Percentiles rank a stretch among this genome's conserved stretches.
Evolutionary conservation across 1,140 invertebrate species (phyloP).

Genomic region (Listronotus bonariensis): DNA sequence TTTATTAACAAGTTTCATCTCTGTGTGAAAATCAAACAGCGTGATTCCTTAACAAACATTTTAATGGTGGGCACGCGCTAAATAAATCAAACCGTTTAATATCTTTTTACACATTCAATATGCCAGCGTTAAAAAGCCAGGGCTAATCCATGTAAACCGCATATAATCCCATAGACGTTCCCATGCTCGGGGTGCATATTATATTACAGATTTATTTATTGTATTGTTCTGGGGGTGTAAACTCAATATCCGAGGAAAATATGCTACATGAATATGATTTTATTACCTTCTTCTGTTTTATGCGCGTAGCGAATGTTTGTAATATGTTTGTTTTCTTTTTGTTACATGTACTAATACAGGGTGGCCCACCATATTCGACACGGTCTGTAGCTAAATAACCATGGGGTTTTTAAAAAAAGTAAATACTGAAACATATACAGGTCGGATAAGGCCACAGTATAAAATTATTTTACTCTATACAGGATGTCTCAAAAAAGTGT

Average conservation of each 20-base stretch:
- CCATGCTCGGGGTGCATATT: constrained; percentile 51
- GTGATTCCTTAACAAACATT: constrained; percentile 52
- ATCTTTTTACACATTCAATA: constrained; percentile 54
- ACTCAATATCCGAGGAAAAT: constrained; percentile 51
- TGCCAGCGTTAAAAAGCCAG: constrained; percentile 48
- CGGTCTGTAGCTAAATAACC: too few species aligned
- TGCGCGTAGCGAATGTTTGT: constrained; percentile 1
- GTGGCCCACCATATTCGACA: too few species aligned
- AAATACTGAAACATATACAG: too few species aligned
- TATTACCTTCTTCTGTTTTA: constrained; percentile 41
- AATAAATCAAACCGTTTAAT: constrained; percentile 53
- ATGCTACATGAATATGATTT: constrained; percentile 52
- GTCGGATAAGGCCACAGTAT: too few species aligned
- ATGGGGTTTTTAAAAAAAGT: too few species aligned
- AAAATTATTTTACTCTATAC: too few species aligned
- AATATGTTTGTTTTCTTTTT: constrained; percentile 25
- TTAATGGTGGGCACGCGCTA: constrained; percentile 48
- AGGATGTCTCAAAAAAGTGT: too few species aligned
- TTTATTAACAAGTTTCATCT: constrained; percentile 26
- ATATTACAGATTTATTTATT: constrained; percentile 53
- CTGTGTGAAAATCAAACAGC: constrained; percentile 52
- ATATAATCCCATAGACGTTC: constrained; percentile 47
- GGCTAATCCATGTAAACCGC: constrained; percentile 53
- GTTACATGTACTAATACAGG: too few species aligned
- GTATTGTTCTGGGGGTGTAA: constrained; percentile 48